A percentile compares a stretch with the other conserved stretches of the same genome.
Conservation (phyloP, 2,888 invertebrate species). For the Acronicta alni region DNA sequence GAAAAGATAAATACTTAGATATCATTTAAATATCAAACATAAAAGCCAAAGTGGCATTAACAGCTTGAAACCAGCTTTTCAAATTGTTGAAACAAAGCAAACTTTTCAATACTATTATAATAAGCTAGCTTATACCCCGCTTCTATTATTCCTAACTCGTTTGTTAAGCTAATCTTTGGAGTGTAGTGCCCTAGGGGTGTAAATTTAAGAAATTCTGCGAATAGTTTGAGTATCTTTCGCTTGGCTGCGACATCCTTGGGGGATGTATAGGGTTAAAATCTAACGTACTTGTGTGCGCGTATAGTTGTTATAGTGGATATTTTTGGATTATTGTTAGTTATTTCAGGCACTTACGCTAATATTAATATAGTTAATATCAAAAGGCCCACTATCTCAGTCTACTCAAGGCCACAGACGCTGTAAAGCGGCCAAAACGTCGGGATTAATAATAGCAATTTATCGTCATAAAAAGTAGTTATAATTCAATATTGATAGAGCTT, state of each 20-base stretch:
- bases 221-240: conserved; percentile 34
- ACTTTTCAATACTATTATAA: conserved; percentile 23
- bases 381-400: no score
- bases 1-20: background rate
- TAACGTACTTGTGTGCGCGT: conserved; percentile 7
- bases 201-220: conserved; percentile 40
- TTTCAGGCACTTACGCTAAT: no score
- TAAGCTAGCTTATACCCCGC: conserved; percentile 10
- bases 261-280: conserved; percentile 1
- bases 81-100: conserved; percentile 21
- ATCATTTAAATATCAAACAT: background rate
- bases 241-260: conserved; percentile 1
- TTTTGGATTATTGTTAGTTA: background rate
- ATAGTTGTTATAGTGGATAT: background rate
- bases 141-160: conserved; percentile 41
- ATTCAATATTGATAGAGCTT: no score
- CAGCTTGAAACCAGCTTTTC: conserved; percentile 1
- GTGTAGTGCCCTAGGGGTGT: conserved; percentile 19
- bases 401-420: no score
- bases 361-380: no score
- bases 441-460: no score
- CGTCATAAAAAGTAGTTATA: no score
- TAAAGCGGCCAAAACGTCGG: no score
- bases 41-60: conserved; percentile 1
- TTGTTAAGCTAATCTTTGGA: conserved; percentile 43